Conservation (phyloP, 2,113 vertebrate genomes). For the Polypterus bichir region DNA sequence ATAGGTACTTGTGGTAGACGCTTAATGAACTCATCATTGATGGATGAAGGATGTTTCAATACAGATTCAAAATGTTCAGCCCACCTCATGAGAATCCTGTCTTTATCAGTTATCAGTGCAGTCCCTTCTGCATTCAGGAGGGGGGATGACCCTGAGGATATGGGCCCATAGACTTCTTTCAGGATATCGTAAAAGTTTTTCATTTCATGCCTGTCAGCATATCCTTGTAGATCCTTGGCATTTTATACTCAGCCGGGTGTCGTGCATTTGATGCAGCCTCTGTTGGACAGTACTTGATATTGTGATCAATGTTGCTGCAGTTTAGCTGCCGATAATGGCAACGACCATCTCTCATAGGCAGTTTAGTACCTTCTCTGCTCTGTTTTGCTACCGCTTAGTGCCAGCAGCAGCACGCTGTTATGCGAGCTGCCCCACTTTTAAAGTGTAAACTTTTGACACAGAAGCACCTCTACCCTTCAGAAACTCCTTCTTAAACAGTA, state of each 20-base stretch:
- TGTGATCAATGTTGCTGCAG: not conserved
- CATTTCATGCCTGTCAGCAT: constrained; percentile 4
- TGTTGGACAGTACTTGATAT: constrained; percentile 1
- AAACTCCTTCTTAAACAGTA: too few relatives aligned
- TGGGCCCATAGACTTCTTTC: not conserved
- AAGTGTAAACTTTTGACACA: too few relatives aligned
- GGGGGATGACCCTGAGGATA: constrained; percentile 11
- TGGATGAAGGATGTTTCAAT: constrained; percentile 4
- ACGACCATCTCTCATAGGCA: not conserved
- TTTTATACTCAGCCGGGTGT: constrained; percentile 6
- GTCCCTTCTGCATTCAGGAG: not conserved
- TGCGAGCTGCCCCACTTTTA: too few relatives aligned
- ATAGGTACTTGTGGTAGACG: not conserved
- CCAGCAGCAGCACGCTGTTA: too few relatives aligned
- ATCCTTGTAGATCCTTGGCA: constrained; percentile 4
- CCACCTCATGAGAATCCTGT: constrained; percentile 4
- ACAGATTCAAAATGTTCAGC: constrained; percentile 6
- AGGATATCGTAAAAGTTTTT: constrained; percentile 7
- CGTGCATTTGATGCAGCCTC: not conserved
- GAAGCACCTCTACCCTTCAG: not conserved
- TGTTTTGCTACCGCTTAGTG: too few relatives aligned
- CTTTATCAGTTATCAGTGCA: not conserved
- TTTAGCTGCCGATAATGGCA: too few relatives aligned
- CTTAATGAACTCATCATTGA: constrained; percentile 8
- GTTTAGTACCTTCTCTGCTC: too few relatives aligned